Percentiles rank a stretch among this genome's conserved stretches.
phyloP scores from a whole-genome alignment of 2,888 invertebrate genomes.

The Drosophila rubida region DNA sequence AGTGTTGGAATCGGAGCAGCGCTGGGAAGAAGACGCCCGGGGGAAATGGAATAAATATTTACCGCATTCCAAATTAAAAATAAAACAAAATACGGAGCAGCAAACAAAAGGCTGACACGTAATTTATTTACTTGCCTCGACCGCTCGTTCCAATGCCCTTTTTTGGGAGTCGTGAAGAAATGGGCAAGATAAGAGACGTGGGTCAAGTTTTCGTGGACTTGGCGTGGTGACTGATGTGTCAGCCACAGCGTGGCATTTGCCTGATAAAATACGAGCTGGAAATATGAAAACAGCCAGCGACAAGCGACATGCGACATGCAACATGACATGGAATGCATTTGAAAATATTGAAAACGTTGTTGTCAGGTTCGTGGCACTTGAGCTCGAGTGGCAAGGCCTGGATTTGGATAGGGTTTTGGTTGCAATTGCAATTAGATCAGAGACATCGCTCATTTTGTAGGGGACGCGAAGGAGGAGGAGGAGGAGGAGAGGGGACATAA shows the following conservation, averaged over 20 bases:
- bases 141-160: slow-evolving; percentile 12
- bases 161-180: slow-evolving; percentile 40
- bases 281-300: slow-evolving; percentile 51
- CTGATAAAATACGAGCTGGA: slow-evolving; percentile 63
- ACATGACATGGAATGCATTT: slow-evolving; percentile 53
- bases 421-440: slow-evolving; percentile 66
- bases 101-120: slow-evolving; percentile 34
- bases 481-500: slow-evolving; percentile 42
- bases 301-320: neutral
- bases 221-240: slow-evolving; percentile 52
- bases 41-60: slow-evolving; percentile 61
- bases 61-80: slow-evolving; percentile 63
- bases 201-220: slow-evolving; percentile 34
- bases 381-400: slow-evolving; percentile 64
- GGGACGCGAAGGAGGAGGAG: no score
- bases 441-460: slow-evolving; percentile 74
- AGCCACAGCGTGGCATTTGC: slow-evolving; percentile 44
- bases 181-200: slow-evolving; percentile 66
- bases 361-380: slow-evolving; percentile 50
- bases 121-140: slow-evolving; percentile 63
- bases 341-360: slow-evolving; percentile 66
- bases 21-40: slow-evolving; percentile 1
- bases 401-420: slow-evolving; percentile 3
- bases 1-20: slow-evolving; percentile 27
- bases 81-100: slow-evolving; percentile 60